Conservation (phyloP, 2,113 vertebrate genomes). For the Bubo scandiacus region DNA sequence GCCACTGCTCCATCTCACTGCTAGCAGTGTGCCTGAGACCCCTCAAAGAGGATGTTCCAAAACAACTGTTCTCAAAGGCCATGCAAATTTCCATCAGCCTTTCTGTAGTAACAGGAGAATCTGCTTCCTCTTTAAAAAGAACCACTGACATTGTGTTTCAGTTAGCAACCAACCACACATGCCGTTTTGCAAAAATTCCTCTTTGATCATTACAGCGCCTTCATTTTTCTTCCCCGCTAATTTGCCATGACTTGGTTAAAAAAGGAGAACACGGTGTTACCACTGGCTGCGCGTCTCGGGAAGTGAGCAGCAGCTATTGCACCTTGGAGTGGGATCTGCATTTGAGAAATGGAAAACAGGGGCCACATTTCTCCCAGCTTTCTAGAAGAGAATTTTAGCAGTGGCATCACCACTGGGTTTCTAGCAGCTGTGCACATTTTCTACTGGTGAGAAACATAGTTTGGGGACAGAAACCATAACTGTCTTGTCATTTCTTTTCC, state of each 20-base stretch:
- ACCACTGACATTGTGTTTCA: slow-evolving; percentile 27
- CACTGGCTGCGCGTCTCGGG: background rate
- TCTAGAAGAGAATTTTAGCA: background rate
- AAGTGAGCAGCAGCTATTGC: background rate
- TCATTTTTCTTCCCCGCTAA: background rate
- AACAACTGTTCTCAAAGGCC: background rate
- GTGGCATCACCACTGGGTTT: background rate
- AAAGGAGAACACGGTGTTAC: background rate
- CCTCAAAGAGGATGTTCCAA: background rate
- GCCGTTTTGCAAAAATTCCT: background rate
- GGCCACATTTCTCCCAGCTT: background rate
- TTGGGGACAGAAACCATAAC: background rate
- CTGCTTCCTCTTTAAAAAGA: background rate
- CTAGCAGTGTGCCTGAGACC: background rate
- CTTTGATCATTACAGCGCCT: slow-evolving; percentile 25
- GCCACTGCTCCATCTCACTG: background rate
- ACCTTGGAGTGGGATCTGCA: rapidly evolving
- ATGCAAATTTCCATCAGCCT: background rate
- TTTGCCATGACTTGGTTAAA: background rate
- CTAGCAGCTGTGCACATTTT: background rate
- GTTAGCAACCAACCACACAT: slow-evolving; percentile 21
- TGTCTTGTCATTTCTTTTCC: background rate
- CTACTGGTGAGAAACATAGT: background rate
- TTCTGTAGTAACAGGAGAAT: background rate
- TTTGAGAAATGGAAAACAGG: background rate